Conservation (phyloP, 2,888 invertebrate species). For the Tortricodes alternella region DNA sequence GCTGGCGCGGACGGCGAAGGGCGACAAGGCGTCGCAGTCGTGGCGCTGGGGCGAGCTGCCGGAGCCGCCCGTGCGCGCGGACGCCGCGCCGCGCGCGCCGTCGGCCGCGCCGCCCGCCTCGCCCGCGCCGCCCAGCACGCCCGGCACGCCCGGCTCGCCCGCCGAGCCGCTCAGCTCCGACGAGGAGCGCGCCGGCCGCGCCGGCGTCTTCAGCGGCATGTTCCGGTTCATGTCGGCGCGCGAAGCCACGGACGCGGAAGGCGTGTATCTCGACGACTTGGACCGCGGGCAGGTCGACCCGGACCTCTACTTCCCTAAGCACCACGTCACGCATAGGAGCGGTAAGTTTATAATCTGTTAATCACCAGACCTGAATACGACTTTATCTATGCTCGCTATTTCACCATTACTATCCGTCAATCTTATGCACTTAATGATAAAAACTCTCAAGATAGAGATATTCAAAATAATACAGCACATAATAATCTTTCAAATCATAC, state of each 20-base stretch:
- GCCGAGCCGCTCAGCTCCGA: slow-evolving; percentile 75
- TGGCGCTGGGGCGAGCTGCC: slow-evolving; percentile 97
- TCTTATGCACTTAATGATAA: no score
- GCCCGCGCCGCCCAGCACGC: slow-evolving; percentile 53
- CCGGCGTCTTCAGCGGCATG: slow-evolving; percentile 94
- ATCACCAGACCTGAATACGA: neutral
- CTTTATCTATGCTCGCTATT: no score
- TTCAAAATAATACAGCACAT: no score
- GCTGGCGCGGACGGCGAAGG: slow-evolving; percentile 74
- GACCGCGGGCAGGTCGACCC: slow-evolving; percentile 95
- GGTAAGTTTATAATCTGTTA: slow-evolving; percentile 5
- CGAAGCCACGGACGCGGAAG: slow-evolving; percentile 84
- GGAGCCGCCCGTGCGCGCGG: slow-evolving; percentile 66
- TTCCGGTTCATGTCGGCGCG: slow-evolving; percentile 91
- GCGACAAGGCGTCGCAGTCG: slow-evolving; percentile 84
- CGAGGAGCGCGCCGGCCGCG: slow-evolving; percentile 71
- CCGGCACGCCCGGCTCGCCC: slow-evolving; percentile 61
- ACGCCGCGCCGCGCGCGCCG: slow-evolving; percentile 44
- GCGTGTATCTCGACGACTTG: slow-evolving; percentile 95
- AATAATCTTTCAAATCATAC: no score
- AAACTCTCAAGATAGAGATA: no score
- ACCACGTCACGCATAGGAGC: slow-evolving; percentile 58
- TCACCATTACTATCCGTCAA: no score
- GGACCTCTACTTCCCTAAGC: slow-evolving; percentile 95
- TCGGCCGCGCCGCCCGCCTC: slow-evolving; percentile 43